These are phyloP conservation scores for Sebastes steindachneri DNA, from an alignment of 2,797 vertebrate genomes.

Conservation along the genomic window DNA sequence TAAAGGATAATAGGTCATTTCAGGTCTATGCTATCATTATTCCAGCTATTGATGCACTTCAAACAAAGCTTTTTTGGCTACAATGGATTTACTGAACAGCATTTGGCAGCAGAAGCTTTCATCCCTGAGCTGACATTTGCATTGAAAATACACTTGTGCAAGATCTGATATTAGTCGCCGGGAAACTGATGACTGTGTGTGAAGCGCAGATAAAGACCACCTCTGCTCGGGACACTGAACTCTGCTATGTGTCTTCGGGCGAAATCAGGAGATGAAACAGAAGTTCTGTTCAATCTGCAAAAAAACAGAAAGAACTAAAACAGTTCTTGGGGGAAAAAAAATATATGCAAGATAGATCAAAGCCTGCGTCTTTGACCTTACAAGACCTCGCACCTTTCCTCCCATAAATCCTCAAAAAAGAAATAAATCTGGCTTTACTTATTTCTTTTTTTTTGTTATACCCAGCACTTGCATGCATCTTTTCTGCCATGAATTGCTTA, in stretches of 20 bases:
- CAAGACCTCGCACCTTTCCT: background rate
- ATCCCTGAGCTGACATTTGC: conserved; percentile 40
- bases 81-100: background rate
- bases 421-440: conserved; percentile 33
- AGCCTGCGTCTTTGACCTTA: conserved; percentile 30
- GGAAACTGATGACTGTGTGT: conserved; percentile 27
- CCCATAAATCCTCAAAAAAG: conserved; percentile 15
- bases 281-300: conserved; percentile 14
- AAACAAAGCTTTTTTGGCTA: background rate
- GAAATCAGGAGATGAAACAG: conserved; percentile 58
- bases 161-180: conserved; percentile 29
- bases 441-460: conserved; percentile 20
- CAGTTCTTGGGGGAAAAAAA: background rate
- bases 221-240: conserved; percentile 30
- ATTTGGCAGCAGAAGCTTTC: conserved; percentile 20
- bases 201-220: conserved; percentile 41
- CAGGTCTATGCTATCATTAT: background rate
- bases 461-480: background rate
- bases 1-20: background rate
- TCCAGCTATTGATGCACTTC: conserved; percentile 6
- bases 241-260: conserved; percentile 44
- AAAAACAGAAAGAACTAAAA: conserved; percentile 7
- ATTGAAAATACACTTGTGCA: conserved; percentile 27
- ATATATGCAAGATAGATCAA: conserved; percentile 41
- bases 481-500: background rate